Percentiles rank a stretch among this genome's conserved stretches.
These are phyloP conservation scores for Drosophila crucigera DNA, from an alignment of 2,888 invertebrate genomes.

Conservation along the genomic window DNA sequence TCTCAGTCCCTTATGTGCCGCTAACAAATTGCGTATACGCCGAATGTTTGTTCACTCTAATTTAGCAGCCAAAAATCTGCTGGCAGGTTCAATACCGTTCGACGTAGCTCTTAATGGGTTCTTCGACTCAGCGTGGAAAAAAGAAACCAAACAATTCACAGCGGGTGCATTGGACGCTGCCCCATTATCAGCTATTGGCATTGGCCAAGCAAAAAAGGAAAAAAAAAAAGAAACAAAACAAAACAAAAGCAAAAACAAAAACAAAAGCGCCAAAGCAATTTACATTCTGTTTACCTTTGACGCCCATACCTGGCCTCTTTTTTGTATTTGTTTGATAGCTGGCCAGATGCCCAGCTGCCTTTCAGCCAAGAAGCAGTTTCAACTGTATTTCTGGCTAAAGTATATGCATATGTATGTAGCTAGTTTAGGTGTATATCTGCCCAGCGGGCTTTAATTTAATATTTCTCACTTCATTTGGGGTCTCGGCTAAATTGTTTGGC, in stretches of 20 bases:
- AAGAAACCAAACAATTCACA: slow-evolving; percentile 23
- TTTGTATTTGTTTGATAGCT: slow-evolving; percentile 12
- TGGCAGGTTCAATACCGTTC: slow-evolving; percentile 62
- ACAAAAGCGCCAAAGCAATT: slow-evolving; percentile 55
- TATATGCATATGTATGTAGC: neutral
- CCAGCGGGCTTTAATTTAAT: slow-evolving; percentile 64
- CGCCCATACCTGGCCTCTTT: slow-evolving; percentile 13
- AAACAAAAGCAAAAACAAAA: slow-evolving; percentile 9
- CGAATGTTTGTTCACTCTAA: slow-evolving; percentile 33
- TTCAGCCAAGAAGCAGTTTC: slow-evolving; percentile 28
- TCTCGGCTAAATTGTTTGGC: slow-evolving; percentile 52
- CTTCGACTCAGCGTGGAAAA: slow-evolving; percentile 41
- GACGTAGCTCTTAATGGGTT: slow-evolving; percentile 45
- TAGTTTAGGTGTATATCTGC: neutral
- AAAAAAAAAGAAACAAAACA: slow-evolving; percentile 17
- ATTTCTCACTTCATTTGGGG: slow-evolving; percentile 76
- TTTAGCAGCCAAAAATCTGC: slow-evolving; percentile 34
- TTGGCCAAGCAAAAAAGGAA: slow-evolving; percentile 34
- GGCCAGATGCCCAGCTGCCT: slow-evolving; percentile 10
- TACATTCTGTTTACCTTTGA: slow-evolving; percentile 69
- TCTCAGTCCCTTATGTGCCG: neutral
- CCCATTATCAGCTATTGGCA: slow-evolving; percentile 59
- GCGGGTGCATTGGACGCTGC: slow-evolving; percentile 51
- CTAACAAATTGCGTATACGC: slow-evolving; percentile 40
- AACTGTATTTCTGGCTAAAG: neutral